Percentiles rank a stretch among this genome's conserved stretches.
phyloP scores from a whole-genome alignment of 2,113 vertebrate genomes.

The Aspiorhynchus laticeps region DNA sequence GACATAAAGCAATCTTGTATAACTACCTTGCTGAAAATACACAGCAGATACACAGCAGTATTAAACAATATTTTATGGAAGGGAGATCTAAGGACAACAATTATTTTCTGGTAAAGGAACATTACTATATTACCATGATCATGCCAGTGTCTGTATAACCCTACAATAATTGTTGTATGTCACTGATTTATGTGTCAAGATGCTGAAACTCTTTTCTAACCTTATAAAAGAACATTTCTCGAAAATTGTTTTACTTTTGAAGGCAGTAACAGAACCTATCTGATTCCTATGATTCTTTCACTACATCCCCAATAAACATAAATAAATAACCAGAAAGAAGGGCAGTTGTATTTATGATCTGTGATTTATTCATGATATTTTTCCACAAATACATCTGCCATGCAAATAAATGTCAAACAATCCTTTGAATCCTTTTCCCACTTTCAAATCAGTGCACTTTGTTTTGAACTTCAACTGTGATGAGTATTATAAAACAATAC shows the following conservation, averaged over 20 bases:
- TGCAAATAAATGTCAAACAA: neutral
- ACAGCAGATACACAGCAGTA: no score
- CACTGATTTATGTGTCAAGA: neutral
- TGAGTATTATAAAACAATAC: no score
- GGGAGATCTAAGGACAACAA: no score
- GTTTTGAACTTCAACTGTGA: no score
- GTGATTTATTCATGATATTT: neutral
- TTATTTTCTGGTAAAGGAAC: neutral
- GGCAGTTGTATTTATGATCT: neutral
- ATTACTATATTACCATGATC: neutral
- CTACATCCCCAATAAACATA: neutral
- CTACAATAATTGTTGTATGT: neutral
- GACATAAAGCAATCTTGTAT: no score
- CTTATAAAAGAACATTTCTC: neutral
- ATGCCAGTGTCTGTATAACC: neutral
- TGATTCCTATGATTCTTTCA: neutral
- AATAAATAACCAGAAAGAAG: neutral
- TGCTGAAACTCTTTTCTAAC: neutral
- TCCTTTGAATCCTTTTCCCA: no score
- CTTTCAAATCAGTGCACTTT: no score
- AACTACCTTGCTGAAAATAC: no score
- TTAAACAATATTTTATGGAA: neutral
- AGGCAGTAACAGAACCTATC: neutral
- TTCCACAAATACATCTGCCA: neutral
- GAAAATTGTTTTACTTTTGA: neutral